These are phyloP conservation scores for Marmota flaviventris DNA, from an alignment of 2,113 vertebrate species.

Conservation along the genomic window DNA sequence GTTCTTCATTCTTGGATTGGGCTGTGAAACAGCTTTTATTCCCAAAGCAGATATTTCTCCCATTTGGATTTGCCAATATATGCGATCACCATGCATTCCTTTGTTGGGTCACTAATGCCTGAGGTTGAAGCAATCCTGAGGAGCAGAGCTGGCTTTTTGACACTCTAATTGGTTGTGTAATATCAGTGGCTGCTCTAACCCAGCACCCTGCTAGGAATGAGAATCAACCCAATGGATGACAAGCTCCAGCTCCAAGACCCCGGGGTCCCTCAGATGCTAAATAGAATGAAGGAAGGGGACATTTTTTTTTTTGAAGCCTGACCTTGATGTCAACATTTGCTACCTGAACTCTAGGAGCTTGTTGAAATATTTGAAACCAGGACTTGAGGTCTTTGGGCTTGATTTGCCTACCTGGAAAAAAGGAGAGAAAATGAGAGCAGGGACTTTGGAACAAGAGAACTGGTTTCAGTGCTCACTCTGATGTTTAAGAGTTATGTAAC, in stretches of 20 bases:
- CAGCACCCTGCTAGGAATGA: not conserved
- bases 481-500: not conserved
- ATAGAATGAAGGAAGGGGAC: not conserved
- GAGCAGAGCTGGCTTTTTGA: not conserved
- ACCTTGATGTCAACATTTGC: not conserved
- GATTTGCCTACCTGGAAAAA: not conserved
- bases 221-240: not conserved
- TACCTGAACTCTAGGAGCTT: not conserved
- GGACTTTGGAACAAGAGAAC: conserved; percentile 37
- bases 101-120: not conserved
- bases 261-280: not conserved
- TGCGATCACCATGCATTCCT: not conserved
- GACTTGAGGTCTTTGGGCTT: not conserved
- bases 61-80: not conserved
- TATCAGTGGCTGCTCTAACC: not conserved
- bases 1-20: not conserved
- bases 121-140: not conserved
- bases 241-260: not conserved
- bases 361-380: not conserved
- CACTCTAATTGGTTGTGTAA: not conserved
- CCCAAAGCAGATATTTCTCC: not conserved
- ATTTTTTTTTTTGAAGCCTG: not conserved
- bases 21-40: not conserved
- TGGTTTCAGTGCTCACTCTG: not conserved
- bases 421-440: not conserved